phyloP scores from a whole-genome alignment of 2,888 invertebrate genomes.

The Ornithoptera alexandrae region DNA sequence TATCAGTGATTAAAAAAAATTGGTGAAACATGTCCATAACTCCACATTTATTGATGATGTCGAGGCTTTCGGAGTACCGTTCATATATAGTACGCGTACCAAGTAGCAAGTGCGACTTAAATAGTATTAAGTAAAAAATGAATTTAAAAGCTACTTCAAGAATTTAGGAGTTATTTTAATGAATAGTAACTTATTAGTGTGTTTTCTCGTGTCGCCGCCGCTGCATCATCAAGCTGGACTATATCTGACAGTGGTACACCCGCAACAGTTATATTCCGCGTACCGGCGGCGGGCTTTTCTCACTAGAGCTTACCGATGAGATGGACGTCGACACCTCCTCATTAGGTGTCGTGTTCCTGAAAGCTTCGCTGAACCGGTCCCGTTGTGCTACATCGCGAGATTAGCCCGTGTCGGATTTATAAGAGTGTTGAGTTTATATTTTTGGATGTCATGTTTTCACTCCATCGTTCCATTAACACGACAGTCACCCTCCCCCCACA shows the following conservation, averaged over 20 bases:
- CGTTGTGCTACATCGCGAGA: slow-evolving; percentile 9
- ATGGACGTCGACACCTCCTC: slow-evolving; percentile 21
- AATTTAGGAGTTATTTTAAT: too few relatives aligned
- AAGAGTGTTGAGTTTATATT: not conserved
- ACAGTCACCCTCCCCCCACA: too few relatives aligned
- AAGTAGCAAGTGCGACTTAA: too few relatives aligned
- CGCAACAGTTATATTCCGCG: slow-evolving; percentile 33
- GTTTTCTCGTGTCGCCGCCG: not conserved
- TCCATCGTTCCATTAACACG: too few relatives aligned
- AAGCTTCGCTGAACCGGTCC: slow-evolving; percentile 14
- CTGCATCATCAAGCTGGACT: slow-evolving; percentile 7
- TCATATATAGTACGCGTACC: too few relatives aligned
- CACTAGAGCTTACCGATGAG: slow-evolving; percentile 8
- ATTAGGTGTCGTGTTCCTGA: slow-evolving; percentile 22
- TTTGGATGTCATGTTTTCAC: not conserved
- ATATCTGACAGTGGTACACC: slow-evolving; percentile 30
- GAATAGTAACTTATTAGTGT: too few relatives aligned
- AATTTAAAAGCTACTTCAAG: too few relatives aligned
- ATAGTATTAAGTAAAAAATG: too few relatives aligned
- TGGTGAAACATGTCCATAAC: too few relatives aligned
- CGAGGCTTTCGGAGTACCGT: too few relatives aligned
- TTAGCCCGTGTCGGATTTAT: slow-evolving; percentile 11
- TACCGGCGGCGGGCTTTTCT: slow-evolving; percentile 26
- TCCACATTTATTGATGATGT: too few relatives aligned
- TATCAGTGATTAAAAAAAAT: too few relatives aligned